Percentiles rank a stretch among this genome's conserved stretches.
Evolutionary conservation across 2,113 vertebrate species (phyloP).

Genomic region (Carassius carassius): DNA sequence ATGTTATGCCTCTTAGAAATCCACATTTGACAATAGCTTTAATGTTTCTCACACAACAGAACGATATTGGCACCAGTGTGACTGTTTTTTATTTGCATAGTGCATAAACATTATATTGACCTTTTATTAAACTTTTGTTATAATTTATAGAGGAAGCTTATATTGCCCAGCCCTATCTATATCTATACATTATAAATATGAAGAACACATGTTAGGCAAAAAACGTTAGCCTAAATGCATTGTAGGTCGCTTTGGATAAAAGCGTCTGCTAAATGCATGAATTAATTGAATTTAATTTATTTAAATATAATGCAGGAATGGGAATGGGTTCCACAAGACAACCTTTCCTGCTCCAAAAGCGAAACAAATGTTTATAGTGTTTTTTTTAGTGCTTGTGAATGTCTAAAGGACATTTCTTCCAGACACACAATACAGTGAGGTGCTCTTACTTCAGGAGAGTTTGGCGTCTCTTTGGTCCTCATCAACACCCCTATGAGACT

Average conservation of each 20-base stretch:
- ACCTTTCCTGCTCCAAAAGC: not conserved
- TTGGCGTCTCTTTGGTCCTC: conserved; percentile 80
- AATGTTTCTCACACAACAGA: no score
- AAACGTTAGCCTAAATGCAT: no score
- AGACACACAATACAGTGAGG: not conserved
- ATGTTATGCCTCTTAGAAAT: no score
- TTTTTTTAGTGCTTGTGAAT: not conserved
- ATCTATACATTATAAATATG: not conserved
- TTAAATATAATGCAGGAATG: not conserved
- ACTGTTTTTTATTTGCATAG: not conserved
- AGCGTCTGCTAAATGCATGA: no score
- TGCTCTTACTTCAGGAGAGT: conserved; percentile 79
- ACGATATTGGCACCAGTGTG: not conserved
- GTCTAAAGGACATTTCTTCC: not conserved
- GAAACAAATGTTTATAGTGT: no score
- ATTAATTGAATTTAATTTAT: no score
- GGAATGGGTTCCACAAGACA: not conserved
- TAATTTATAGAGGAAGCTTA: no score
- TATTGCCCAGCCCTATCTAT: no score
- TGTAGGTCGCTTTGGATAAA: no score
- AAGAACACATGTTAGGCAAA: no score
- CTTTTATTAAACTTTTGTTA: no score
- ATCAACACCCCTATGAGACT: conserved; percentile 77
- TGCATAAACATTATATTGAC: not conserved
- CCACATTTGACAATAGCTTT: no score